Percentiles rank a stretch among this genome's conserved stretches.
Evolutionary conservation across 2,113 vertebrate species (phyloP).

Genomic region (Micromys minutus): DNA sequence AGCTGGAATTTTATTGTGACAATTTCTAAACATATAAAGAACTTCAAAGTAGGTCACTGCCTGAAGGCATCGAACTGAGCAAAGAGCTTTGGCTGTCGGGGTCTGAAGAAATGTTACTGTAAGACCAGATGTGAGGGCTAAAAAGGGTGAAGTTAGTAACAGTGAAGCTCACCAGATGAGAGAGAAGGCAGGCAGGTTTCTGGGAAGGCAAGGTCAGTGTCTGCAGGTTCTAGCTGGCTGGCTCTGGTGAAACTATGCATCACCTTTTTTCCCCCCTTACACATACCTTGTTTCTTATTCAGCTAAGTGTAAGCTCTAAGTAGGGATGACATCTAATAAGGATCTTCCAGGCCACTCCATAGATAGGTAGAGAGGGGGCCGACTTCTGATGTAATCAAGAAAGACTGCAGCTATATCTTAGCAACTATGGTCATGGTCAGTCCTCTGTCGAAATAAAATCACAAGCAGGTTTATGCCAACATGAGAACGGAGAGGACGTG

Average conservation of each 20-base stretch:
- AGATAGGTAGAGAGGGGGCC: neutral
- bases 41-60: neutral
- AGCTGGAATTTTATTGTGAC: neutral
- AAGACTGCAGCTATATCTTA: neutral
- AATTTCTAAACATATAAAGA: slow-evolving; percentile 3
- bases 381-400: too few relatives aligned
- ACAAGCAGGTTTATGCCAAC: neutral
- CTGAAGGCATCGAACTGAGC: neutral
- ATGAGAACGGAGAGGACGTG: neutral
- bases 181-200: neutral
- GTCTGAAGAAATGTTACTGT: neutral
- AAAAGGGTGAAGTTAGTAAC: neutral
- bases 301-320: neutral
- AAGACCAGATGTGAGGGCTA: neutral
- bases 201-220: neutral
- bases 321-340: too few relatives aligned
- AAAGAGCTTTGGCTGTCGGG: neutral
- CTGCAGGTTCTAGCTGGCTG: neutral
- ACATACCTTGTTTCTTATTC: neutral
- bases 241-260: neutral
- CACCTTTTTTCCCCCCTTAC: too few relatives aligned
- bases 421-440: neutral
- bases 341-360: neutral
- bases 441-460: neutral
- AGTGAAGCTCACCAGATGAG: neutral